Base-by-base conservation (phyloP, 1,140 invertebrate species). In the Caenorhabditis latens region DNA sequence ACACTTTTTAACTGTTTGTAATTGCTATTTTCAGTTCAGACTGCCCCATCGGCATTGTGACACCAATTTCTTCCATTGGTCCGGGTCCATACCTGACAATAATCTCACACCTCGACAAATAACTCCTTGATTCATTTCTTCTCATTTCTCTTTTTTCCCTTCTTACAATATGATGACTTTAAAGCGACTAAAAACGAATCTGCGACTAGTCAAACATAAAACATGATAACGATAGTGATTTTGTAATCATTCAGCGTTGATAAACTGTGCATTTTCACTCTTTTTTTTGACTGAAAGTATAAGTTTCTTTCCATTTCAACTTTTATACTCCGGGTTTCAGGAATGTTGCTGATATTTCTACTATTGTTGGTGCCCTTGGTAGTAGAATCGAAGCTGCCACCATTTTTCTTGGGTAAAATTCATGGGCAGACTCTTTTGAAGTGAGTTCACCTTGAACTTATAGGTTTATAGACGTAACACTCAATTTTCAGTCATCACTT, bases 181-280 rank as follows among this genome's bases (percentile, higher is more conserved):
- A 53, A 42, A 53, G 42, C 53, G 46, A 79, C 71, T 79, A n/a
- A 79, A 79, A 79, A 79, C 71, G 71, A 79, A 79, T 79, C 46
- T 50, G 46, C 71, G 46, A 79, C 43, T 79, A 79, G n/a, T 79
- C 71, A 79, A 53, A 50, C 71, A 79, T 48, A 50, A 79, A 79
- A 50, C 2, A 79, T 79, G 71, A 79, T 79, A 79, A 79, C 71
- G 71, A 79, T 50, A 50, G 71, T 50, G 40, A 71, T 71, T 71
- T 71, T 71, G 65, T 50, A 50, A 79, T 79, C 43, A 50, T 50
- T 21, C 43, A 40, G 9, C n/a, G 13, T 50, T 79, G 43, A 79
- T 79, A 75, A 75, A 79, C 19, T 79, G 71, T 32, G 46, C 71
- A 24, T 79, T 79, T 79, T 79, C 43, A 75, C 43, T 75, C 13